Conservation (phyloP, 23 tunicate species). For the Halocynthia aurantium region DNA sequence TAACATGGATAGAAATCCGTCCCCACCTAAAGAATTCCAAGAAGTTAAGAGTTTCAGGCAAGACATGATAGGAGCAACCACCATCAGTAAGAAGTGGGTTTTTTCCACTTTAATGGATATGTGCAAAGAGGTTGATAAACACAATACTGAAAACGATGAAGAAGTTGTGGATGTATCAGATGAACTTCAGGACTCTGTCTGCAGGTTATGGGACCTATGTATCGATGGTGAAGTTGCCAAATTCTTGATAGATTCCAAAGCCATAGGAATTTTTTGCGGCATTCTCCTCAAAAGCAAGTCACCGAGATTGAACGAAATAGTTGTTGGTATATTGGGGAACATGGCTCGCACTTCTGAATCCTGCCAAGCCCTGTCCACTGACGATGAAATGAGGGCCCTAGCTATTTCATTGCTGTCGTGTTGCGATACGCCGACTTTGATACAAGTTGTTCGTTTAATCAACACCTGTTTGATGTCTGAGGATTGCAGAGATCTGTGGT, state of each 20-base stretch:
- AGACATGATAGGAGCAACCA: conserved; percentile 63
- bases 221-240: conserved; percentile 73
- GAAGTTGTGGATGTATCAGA: conserved; percentile 50
- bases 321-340: conserved; percentile 68
- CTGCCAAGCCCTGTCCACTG: conserved; percentile 44
- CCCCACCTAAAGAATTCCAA: conserved; percentile 84
- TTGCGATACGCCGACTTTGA: conserved; percentile 56
- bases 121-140: conserved; percentile 66
- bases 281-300: conserved; percentile 60
- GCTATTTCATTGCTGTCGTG: conserved; percentile 57
- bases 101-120: conserved; percentile 55
- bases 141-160: conserved; percentile 24
- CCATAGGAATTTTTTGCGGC: conserved; percentile 41
- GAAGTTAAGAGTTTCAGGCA: conserved; percentile 44
- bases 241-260: conserved; percentile 53
- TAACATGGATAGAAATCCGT: conserved; percentile 62
- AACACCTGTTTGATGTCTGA: conserved; percentile 27
- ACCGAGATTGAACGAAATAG: conserved; percentile 71
- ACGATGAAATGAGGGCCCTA: conserved; percentile 21
- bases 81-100: conserved; percentile 92
- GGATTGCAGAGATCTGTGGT: conserved; percentile 26
- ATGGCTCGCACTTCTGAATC: conserved; percentile 68
- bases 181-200: conserved; percentile 63
- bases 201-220: conserved; percentile 81
- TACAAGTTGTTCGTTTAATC: conserved; percentile 53